phyloP scores from a whole-genome alignment of 2,888 invertebrate genomes.

The Xestoiulus laeticollis region DNA sequence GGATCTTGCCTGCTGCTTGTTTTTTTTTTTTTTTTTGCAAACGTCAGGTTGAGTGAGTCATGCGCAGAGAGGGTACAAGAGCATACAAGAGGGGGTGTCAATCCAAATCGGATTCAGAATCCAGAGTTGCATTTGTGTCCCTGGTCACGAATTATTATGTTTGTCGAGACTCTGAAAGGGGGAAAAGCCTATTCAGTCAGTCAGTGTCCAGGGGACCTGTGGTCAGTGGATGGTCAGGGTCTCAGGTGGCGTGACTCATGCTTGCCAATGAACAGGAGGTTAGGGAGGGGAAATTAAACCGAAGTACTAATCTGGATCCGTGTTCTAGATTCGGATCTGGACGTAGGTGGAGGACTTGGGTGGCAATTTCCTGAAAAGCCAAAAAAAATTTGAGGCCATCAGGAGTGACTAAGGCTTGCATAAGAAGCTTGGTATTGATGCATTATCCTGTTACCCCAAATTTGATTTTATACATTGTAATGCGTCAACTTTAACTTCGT shows the following conservation, averaged over 20 bases:
- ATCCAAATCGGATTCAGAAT: too few species aligned
- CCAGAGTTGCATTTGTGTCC: too few species aligned
- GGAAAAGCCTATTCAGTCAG: too few species aligned
- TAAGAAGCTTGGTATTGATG: constrained; percentile 4
- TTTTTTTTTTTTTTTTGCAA: too few species aligned
- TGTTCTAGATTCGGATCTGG: not conserved
- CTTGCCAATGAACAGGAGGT: not conserved
- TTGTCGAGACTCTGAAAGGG: too few species aligned
- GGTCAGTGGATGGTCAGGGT: not conserved
- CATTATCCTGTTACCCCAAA: not conserved
- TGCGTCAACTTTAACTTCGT: not conserved
- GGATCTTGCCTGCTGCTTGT: too few species aligned
- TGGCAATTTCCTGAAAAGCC: not conserved
- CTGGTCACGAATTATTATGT: too few species aligned
- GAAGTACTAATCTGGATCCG: not conserved
- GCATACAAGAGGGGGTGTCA: too few species aligned
- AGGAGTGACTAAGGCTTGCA: not conserved
- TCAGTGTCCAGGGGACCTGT: not conserved
- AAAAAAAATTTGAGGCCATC: not conserved
- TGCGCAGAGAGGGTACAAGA: too few species aligned
- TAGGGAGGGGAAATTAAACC: not conserved
- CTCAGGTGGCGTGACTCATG: not conserved
- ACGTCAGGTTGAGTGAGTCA: too few species aligned
- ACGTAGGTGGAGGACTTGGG: not conserved
- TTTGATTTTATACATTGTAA: not conserved